Evolutionary conservation across 1,140 invertebrate species (phyloP).

Genomic region (Drosophila micromelanica): DNA sequence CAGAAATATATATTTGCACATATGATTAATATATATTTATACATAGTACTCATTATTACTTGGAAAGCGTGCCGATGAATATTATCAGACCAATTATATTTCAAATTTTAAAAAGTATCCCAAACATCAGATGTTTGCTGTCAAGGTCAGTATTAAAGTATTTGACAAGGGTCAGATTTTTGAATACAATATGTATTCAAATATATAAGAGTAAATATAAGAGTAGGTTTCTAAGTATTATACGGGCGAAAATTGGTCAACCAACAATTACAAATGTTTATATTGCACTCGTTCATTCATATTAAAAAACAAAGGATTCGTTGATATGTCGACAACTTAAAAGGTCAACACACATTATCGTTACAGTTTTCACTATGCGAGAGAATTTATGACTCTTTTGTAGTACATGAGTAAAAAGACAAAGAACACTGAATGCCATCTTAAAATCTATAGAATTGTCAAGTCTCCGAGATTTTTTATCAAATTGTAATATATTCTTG

Average conservation of each 20-base stretch:
- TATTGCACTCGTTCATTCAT: neutral
- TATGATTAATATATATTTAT: constrained; percentile 5
- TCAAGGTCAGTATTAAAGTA: neutral
- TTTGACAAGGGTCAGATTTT: constrained; percentile 33
- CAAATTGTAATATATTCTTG: too few species aligned
- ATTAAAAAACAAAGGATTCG: neutral
- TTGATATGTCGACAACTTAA: neutral
- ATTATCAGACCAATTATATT: constrained; percentile 29
- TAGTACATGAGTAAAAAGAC: too few species aligned
- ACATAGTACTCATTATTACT: neutral
- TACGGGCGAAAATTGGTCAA: neutral
- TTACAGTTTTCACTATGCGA: too few species aligned
- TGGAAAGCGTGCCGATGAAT: constrained; percentile 3
- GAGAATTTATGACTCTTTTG: too few species aligned
- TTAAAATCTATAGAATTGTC: too few species aligned
- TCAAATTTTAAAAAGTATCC: constrained; percentile 9
- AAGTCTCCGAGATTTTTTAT: too few species aligned
- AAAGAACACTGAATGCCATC: too few species aligned
- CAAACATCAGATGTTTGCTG: neutral
- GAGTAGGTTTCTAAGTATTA: too few species aligned
- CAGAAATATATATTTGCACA: constrained; percentile 10
- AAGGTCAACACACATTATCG: too few species aligned
- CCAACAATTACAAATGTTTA: neutral
- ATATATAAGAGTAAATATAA: too few species aligned
- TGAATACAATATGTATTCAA: neutral